A percentile compares a stretch with the other conserved stretches of the same genome.
These are phyloP conservation scores for Bucco capensis DNA, from an alignment of 2,113 vertebrate genomes.

Conservation along the genomic window DNA sequence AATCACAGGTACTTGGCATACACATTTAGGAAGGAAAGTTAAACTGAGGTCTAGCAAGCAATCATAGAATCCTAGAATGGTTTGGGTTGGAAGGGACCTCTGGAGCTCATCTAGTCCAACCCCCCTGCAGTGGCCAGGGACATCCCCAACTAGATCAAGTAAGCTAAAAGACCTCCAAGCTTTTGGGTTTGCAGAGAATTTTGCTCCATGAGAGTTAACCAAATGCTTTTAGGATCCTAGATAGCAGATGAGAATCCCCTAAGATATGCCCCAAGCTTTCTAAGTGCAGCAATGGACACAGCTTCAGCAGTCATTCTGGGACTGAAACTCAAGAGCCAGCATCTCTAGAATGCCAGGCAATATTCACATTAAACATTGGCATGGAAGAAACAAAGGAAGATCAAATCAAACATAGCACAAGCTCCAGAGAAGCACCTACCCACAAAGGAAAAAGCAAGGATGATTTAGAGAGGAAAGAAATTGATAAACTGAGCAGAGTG, in stretches of 20 bases:
- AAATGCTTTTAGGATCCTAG: not conserved
- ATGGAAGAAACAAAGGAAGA: not conserved
- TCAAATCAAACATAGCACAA: not conserved
- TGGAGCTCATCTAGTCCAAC: too few species aligned
- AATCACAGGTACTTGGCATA: not conserved
- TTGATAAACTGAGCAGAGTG: not conserved
- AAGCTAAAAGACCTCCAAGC: not conserved
- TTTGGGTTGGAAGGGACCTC: too few species aligned
- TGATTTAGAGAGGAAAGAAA: not conserved
- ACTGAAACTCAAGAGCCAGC: not conserved
- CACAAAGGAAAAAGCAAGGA: not conserved
- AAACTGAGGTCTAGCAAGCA: not conserved
- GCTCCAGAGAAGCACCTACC: not conserved
- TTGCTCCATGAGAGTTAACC: fast-evolving
- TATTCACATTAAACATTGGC: not conserved
- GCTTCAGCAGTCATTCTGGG: not conserved
- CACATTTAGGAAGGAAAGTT: not conserved
- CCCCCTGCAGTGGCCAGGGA: too few species aligned
- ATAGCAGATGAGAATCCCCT: not conserved
- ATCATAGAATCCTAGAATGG: too few species aligned
- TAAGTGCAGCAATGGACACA: not conserved
- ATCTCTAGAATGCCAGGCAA: not conserved
- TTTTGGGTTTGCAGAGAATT: not conserved
- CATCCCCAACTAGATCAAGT: too few species aligned
- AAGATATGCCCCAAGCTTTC: not conserved